These are phyloP conservation scores for Bufo gargarizans DNA, from an alignment of 2,113 vertebrate genomes.

Conservation along the genomic window DNA sequence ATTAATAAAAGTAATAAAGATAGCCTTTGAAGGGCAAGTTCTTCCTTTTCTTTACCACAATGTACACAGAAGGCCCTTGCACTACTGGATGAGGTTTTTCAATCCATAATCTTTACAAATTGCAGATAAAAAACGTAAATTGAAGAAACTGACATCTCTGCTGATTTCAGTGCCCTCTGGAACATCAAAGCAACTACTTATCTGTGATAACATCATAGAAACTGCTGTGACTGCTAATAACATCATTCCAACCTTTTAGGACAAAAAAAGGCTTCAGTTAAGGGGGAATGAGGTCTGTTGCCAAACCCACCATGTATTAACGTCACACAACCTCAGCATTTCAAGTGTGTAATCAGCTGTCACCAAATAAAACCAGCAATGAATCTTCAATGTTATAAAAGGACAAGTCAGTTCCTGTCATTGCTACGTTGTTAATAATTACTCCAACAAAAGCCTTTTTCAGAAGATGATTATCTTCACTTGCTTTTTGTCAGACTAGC, in stretches of 20 bases:
- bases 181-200: conserved; percentile 33
- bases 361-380: conserved; percentile 56
- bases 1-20: conserved; percentile 14
- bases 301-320: conserved; percentile 43
- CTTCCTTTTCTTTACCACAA: neutral
- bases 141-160: conserved; percentile 16
- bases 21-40: conserved; percentile 16
- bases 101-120: conserved; percentile 44
- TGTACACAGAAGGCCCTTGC: neutral
- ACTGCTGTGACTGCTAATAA: conserved; percentile 24
- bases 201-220: conserved; percentile 46
- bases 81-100: conserved; percentile 22
- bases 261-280: neutral
- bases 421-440: conserved; percentile 51
- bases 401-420: conserved; percentile 54
- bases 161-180: conserved; percentile 15
- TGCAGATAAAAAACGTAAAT: conserved; percentile 42
- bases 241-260: conserved; percentile 24
- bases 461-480: conserved; percentile 40
- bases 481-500: conserved; percentile 7
- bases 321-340: conserved; percentile 42
- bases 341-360: conserved; percentile 58
- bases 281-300: conserved; percentile 6
- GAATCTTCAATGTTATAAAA: conserved; percentile 53
- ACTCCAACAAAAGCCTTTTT: conserved; percentile 46